Percentiles rank a stretch among this genome's conserved stretches.
These are phyloP conservation scores for Laterallus jamaicensis DNA, from an alignment of 2,113 vertebrate species.

Conservation along the genomic window DNA sequence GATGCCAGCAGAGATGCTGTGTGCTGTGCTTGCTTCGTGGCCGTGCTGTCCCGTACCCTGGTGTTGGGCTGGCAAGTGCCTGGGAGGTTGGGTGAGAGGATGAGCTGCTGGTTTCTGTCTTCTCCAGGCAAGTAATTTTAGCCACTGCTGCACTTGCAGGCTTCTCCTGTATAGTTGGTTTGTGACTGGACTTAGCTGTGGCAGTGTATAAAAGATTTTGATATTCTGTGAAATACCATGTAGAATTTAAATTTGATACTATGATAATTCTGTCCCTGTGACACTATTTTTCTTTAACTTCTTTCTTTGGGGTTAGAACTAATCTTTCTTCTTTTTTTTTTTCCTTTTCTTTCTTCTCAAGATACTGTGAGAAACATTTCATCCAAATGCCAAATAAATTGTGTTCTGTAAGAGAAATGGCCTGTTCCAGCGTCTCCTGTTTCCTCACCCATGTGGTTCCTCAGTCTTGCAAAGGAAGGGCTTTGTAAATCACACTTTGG, in stretches of 20 bases:
- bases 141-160: constrained; percentile 32
- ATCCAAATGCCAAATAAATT: constrained; percentile 97
- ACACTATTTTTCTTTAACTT: constrained; percentile 69
- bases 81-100: background rate
- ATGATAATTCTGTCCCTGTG: constrained; percentile 71
- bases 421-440: background rate
- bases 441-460: background rate
- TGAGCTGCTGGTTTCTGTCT: constrained; percentile 33
- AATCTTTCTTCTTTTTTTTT: constrained; percentile 25
- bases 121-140: background rate
- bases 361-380: constrained; percentile 90
- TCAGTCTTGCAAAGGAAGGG: rapidly evolving
- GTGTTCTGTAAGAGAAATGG: constrained; percentile 76
- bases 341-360: constrained; percentile 70
- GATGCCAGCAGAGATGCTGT: background rate
- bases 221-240: constrained; percentile 74
- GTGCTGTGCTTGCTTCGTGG: background rate
- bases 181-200: constrained; percentile 74
- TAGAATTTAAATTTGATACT: constrained; percentile 78
- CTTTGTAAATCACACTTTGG: background rate
- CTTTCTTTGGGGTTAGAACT: constrained; percentile 75
- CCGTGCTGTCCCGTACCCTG: background rate
- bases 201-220: constrained; percentile 70
- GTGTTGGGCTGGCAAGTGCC: background rate
- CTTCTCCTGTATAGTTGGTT: constrained; percentile 46